phyloP scores from a whole-genome alignment of 2,888 invertebrate genomes.

The Linnaemya vulpina region DNA sequence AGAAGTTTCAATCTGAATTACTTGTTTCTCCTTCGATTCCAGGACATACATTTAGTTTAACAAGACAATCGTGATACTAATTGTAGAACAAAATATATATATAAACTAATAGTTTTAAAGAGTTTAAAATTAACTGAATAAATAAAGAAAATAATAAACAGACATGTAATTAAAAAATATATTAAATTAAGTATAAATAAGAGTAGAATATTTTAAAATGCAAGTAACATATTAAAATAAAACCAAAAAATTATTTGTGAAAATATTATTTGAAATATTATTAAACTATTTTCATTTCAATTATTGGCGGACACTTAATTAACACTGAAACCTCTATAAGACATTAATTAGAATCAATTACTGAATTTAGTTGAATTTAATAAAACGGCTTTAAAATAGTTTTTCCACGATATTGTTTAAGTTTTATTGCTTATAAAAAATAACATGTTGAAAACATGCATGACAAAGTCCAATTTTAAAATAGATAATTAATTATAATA shows the following conservation, averaged over 20 bases:
- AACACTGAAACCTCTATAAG: neutral
- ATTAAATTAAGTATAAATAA: slow-evolving; percentile 5
- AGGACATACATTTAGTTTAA: slow-evolving; percentile 72
- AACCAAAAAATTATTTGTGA: neutral
- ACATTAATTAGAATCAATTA: neutral
- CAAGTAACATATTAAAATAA: neutral
- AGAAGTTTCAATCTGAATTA: too few relatives aligned
- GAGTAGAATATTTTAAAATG: slow-evolving; percentile 30
- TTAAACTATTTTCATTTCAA: neutral
- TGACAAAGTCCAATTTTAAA: slow-evolving; percentile 71
- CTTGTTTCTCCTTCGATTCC: neutral
- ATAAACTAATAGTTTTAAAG: slow-evolving; percentile 58
- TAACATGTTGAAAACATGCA: slow-evolving; percentile 2
- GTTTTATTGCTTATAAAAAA: neutral
- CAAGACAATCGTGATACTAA: slow-evolving; percentile 83
- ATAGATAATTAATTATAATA: slow-evolving; percentile 74
- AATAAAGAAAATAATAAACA: slow-evolving; percentile 15
- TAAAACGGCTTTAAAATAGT: neutral
- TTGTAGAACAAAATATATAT: slow-evolving; percentile 76
- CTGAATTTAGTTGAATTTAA: neutral
- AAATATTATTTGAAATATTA: neutral
- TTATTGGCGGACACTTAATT: neutral
- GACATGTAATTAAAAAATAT: slow-evolving; percentile 4
- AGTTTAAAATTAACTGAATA: slow-evolving; percentile 21
- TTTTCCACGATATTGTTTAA: neutral